Evolutionary conservation across 2,888 invertebrate species (phyloP).

Genomic region (Caenorhabditis sp.): DNA sequence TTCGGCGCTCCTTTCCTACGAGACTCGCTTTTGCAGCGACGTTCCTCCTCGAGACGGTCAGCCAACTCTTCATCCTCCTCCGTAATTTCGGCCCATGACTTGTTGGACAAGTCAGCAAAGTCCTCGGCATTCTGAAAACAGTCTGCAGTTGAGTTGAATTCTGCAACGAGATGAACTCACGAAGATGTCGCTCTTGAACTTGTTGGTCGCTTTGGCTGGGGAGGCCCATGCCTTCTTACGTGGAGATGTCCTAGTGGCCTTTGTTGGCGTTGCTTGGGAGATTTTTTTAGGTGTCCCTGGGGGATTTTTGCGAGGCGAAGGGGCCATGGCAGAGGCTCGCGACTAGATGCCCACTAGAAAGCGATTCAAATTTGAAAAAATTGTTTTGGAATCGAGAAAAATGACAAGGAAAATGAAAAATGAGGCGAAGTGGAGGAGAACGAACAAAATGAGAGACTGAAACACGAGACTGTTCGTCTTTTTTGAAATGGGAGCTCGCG

Average conservation of each 20-base stretch:
- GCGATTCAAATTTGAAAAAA: neutral
- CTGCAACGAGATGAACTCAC: conserved; percentile 48
- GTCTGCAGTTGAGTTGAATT: neutral
- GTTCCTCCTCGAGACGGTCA: conserved; percentile 29
- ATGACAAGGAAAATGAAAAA: neutral
- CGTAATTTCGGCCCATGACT: conserved; percentile 74
- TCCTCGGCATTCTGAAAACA: conserved; percentile 63
- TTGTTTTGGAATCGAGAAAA: neutral
- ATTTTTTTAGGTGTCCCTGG: conserved; percentile 52
- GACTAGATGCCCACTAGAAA: conserved; percentile 28
- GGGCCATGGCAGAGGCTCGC: conserved; percentile 34
- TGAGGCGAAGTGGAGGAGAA: neutral
- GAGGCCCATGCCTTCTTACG: conserved; percentile 75
- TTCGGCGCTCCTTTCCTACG: conserved; percentile 63
- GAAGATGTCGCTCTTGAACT: conserved; percentile 54
- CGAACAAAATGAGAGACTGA: neutral
- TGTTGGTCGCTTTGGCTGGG: conserved; percentile 58
- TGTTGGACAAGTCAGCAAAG: conserved; percentile 69
- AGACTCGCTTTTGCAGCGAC: conserved; percentile 57
- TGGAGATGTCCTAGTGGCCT: conserved; percentile 67
- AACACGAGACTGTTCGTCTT: neutral
- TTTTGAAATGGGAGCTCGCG: conserved; percentile 39
- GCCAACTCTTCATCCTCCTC: conserved; percentile 65
- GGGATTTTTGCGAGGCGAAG: conserved; percentile 56
- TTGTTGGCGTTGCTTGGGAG: conserved; percentile 57